Evolutionary conservation across 2,113 vertebrate genomes (phyloP).

Genomic region (Passer montanus): DNA sequence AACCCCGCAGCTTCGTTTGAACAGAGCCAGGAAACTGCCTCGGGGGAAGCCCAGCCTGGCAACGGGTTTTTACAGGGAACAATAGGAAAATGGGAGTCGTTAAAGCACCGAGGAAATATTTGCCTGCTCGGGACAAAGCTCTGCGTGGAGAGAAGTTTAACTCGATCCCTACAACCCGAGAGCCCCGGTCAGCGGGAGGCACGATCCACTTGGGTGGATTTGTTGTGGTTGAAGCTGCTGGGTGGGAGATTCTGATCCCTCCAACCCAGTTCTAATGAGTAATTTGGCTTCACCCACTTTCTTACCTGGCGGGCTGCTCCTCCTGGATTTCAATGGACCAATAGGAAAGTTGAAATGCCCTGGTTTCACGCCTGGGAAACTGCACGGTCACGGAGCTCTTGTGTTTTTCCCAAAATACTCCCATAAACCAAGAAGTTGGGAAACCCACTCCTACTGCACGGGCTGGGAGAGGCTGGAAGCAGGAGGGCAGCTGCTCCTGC

Average conservation of each 20-base stretch:
- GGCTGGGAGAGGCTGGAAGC: not conserved
- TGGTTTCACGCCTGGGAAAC: not conserved
- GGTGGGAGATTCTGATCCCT: not conserved
- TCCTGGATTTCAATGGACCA: not conserved
- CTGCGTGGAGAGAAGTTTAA: not conserved
- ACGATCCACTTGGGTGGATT: fast-evolving
- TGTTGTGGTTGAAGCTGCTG: fast-evolving
- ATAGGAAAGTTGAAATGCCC: not conserved
- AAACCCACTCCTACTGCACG: not conserved
- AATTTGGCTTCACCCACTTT: not conserved
- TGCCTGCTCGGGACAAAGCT: not conserved
- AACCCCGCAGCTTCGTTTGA: not conserved
- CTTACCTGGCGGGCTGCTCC: not conserved
- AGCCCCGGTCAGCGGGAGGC: fast-evolving
- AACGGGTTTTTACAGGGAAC: not conserved
- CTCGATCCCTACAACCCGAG: not conserved
- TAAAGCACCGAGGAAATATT: not conserved
- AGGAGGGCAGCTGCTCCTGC: not conserved
- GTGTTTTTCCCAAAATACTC: not conserved
- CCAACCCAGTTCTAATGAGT: not conserved
- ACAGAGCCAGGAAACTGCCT: not conserved
- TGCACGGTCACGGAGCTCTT: fast-evolving
- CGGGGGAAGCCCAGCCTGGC: not conserved
- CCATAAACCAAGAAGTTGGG: not conserved
- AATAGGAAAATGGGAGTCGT: not conserved